These are phyloP conservation scores for Gymnogyps californianus DNA, from an alignment of 2,113 vertebrate species.

Conservation along the genomic window DNA sequence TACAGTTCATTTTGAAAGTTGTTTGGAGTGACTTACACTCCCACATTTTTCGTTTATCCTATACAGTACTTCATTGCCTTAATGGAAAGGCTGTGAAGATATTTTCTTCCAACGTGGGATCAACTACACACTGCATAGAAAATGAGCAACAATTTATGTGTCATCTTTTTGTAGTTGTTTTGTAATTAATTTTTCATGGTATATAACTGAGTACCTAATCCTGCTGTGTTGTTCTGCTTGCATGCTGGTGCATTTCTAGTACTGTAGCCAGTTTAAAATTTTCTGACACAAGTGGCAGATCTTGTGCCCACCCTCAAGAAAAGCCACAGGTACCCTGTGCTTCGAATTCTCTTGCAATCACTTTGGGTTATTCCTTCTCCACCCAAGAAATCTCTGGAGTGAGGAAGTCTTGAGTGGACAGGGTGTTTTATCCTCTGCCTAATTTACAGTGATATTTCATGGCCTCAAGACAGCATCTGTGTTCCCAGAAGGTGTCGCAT, in stretches of 20 bases:
- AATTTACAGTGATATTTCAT: not conserved
- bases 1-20: not conserved
- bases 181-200: not conserved
- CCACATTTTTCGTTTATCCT: not conserved
- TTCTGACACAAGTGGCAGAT: accelerated
- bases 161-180: not conserved
- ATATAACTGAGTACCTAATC: not conserved
- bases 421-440: not conserved
- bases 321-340: not conserved
- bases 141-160: not conserved
- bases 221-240: not conserved
- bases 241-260: not conserved
- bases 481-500: not conserved
- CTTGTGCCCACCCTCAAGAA: not conserved
- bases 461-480: not conserved
- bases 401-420: not conserved
- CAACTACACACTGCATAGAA: not conserved
- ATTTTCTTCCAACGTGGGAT: not conserved
- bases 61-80: not conserved
- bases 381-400: not conserved
- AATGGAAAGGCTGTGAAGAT: not conserved
- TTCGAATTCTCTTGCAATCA: not conserved
- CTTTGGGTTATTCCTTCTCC: not conserved
- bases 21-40: not conserved
- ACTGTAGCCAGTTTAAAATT: not conserved